A percentile compares a stretch with the other conserved stretches of the same genome.
Evolutionary conservation across 2,113 vertebrate species (phyloP).

Genomic region (Ranitomeya imitator): DNA sequence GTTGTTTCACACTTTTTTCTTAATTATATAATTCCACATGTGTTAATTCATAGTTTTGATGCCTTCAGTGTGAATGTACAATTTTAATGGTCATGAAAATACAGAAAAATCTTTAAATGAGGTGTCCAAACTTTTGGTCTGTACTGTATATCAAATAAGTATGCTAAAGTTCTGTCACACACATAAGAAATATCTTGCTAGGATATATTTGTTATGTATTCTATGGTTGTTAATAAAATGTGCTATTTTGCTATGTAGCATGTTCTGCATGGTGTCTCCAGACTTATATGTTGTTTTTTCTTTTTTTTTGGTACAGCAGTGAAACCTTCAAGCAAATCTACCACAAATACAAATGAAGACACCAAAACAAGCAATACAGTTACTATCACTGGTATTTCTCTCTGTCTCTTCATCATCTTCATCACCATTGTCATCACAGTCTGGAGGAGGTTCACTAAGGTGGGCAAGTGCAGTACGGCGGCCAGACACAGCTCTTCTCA

Average conservation of each 20-base stretch:
- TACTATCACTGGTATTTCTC: slow-evolving; percentile 84
- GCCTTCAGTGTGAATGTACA: too few relatives aligned
- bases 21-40: too few relatives aligned
- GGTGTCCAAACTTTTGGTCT: too few relatives aligned
- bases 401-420: slow-evolving; percentile 89
- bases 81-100: too few relatives aligned
- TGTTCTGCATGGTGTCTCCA: neutral
- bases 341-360: slow-evolving; percentile 63
- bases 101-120: too few relatives aligned
- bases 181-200: too few relatives aligned
- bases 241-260: neutral
- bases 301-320: slow-evolving; percentile 63
- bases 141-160: too few relatives aligned
- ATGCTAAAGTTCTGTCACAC: too few relatives aligned
- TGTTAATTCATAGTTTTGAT: too few relatives aligned
- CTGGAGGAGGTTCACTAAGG: slow-evolving; percentile 85
- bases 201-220: too few relatives aligned
- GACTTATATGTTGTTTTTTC: neutral
- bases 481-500: slow-evolving; percentile 75
- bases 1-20: too few relatives aligned
- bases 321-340: slow-evolving; percentile 62
- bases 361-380: slow-evolving; percentile 81
- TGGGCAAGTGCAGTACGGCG: slow-evolving; percentile 78
- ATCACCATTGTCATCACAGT: slow-evolving; percentile 86
- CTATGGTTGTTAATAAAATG: too few relatives aligned